A percentile compares a stretch with the other conserved stretches of the same genome.
Evolutionary conservation across 2,888 invertebrate species (phyloP).

Genomic region (Atherix ibis): DNA sequence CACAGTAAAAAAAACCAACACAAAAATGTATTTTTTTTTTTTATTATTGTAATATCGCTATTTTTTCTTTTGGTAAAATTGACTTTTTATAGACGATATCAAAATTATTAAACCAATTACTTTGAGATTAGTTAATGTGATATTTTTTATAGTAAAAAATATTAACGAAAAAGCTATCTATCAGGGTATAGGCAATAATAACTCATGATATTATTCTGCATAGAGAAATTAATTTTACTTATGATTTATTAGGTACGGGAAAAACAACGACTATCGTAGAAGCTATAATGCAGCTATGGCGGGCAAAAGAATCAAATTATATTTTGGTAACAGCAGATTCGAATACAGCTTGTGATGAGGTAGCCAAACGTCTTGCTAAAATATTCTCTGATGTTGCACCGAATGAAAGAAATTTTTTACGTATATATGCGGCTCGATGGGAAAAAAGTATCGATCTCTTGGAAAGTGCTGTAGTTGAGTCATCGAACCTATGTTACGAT

Average conservation of each 20-base stretch:
- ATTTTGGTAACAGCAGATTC: constrained; percentile 53
- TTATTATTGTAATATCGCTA: too few relatives aligned
- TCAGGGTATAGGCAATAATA: too few relatives aligned
- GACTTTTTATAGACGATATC: too few relatives aligned
- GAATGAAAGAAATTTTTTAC: constrained; percentile 24
- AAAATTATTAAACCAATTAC: too few relatives aligned
- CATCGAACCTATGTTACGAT: constrained; percentile 30
- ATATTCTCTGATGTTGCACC: constrained; percentile 24
- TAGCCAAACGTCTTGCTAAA: constrained; percentile 36
- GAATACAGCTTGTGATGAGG: constrained; percentile 56
- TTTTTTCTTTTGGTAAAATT: too few relatives aligned
- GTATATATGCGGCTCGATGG: constrained; percentile 32
- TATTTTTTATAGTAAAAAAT: too few relatives aligned
- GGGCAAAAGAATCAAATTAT: constrained; percentile 24
- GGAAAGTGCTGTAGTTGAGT: constrained; percentile 24
- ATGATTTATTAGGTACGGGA: constrained; percentile 42
- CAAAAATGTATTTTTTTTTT: too few relatives aligned
- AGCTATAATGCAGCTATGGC: constrained; percentile 44
- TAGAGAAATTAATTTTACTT: neutral
- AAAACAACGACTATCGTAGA: constrained; percentile 59
- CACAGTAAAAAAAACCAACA: too few relatives aligned
- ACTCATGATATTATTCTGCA: too few relatives aligned
- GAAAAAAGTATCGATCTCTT: constrained; percentile 27
- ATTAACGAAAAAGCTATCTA: too few relatives aligned
- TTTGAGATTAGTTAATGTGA: too few relatives aligned